Base-by-base conservation (phyloP, 2,797 vertebrate genomes). In the Pagetopsis macropterus region DNA sequence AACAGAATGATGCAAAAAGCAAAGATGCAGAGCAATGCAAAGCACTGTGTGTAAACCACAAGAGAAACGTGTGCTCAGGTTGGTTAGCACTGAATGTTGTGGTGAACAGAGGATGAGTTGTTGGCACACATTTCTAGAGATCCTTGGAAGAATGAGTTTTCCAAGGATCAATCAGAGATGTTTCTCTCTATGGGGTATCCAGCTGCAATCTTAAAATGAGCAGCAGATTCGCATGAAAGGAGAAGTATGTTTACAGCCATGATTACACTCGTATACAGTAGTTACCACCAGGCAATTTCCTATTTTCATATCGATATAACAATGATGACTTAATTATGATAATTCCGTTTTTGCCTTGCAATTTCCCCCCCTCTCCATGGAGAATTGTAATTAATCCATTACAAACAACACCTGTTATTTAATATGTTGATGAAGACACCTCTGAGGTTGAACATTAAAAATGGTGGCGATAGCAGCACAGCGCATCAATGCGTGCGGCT, bases 351-450 rank as follows among this genome's bases (percentile, higher is more conserved):
- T 78, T 75, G 60, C 76, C 70, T 75, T 17, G 68, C 69, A 72
- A 78, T 79, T 72, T 70, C 41, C 62, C 55, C 52, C 46, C 9
- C 69, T 59, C 71, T 76, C 84, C 45, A 5, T 13, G 0, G 84
- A 88, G 86, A 69, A 76, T 79, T 64, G 55, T 85, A 92, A 93
- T 93, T 86, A 93, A 92, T 91, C 77, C 82, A 82, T 88, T 88
- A 78, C 72, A 82, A 87, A 83, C 86, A 90, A 85, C 90, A 91
- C 84, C 89, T 92, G 91, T 78, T 90, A 66, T 72, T 82, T 62
- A 79, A 77, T 78, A 84, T 82, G 89, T 58, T 84, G 84, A 89
- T 85, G 81, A 88, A 87, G 84, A 88, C 81, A 77, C 86, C 68
- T 78, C 82, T 45, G 85, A 77, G 56, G 72, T 84, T 75, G 59